Percentiles rank a stretch among this genome's conserved stretches.
Evolutionary conservation across 2,888 invertebrate species (phyloP).

Genomic region (Spilarctia lutea): DNA sequence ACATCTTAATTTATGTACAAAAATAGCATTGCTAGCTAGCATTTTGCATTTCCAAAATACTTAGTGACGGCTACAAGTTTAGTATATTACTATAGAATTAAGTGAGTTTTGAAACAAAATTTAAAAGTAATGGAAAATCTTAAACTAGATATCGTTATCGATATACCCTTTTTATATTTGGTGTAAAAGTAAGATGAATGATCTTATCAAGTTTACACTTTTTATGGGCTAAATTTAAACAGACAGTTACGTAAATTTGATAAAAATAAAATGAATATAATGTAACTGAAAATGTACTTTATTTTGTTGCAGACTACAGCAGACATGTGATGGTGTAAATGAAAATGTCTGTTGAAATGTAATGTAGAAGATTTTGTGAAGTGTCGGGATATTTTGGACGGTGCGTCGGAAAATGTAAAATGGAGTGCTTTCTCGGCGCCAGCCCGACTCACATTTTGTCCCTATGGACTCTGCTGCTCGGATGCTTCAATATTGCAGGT

Average conservation of each 20-base stretch:
- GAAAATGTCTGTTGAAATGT: constrained; percentile 59
- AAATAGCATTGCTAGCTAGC: too few relatives aligned
- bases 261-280: constrained; percentile 3
- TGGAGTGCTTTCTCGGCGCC: constrained; percentile 69
- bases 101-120: too few relatives aligned
- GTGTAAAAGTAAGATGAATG: not conserved
- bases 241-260: not conserved
- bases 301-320: constrained; percentile 44
- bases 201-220: not conserved
- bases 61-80: too few relatives aligned
- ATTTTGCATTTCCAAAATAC: too few relatives aligned
- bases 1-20: too few relatives aligned
- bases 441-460: constrained; percentile 69
- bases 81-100: too few relatives aligned
- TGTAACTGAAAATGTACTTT: constrained; percentile 21
- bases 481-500: constrained; percentile 78
- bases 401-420: constrained; percentile 64
- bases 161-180: not conserved
- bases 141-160: too few relatives aligned
- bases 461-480: constrained; percentile 74
- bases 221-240: not conserved
- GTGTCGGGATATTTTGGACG: constrained; percentile 48
- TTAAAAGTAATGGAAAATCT: too few relatives aligned
- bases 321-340: constrained; percentile 43
- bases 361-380: constrained; percentile 56